Percentiles rank a stretch among this genome's conserved stretches.
Conservation (phyloP, 2,113 vertebrate genomes). For the Nematolebias whitei region DNA sequence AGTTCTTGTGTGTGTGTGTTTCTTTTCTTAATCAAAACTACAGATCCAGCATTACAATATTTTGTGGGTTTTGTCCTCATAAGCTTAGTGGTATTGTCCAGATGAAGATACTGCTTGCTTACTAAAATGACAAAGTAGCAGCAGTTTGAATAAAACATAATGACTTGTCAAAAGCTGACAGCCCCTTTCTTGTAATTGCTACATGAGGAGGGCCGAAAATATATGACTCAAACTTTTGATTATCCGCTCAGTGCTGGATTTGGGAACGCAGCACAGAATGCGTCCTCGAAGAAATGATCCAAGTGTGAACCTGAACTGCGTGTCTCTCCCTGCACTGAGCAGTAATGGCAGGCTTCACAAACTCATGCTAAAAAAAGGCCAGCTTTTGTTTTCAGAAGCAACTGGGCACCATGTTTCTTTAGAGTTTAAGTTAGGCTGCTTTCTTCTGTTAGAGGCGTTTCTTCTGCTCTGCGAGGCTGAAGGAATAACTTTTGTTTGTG, state of each 20-base stretch:
- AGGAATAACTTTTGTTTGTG: slow-evolving; percentile 5
- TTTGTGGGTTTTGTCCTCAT: background rate
- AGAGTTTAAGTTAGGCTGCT: background rate
- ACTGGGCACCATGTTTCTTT: background rate
- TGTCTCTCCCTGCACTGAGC: background rate
- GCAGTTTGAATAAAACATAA: background rate
- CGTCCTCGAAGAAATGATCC: background rate
- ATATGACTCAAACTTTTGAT: background rate
- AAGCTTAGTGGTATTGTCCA: slow-evolving; percentile 1
- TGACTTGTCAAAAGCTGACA: background rate
- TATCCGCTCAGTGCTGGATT: background rate
- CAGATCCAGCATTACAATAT: background rate
- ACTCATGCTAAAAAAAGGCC: background rate
- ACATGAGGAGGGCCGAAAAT: background rate
- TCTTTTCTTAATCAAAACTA: background rate
- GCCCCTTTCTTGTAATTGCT: background rate
- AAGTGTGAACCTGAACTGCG: background rate
- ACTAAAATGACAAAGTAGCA: background rate
- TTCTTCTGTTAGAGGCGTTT: background rate
- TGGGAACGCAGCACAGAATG: background rate
- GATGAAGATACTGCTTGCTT: background rate
- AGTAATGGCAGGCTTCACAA: background rate
- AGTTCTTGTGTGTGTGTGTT: background rate
- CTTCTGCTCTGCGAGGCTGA: background rate
- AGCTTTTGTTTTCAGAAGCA: too few relatives aligned